Conservation (phyloP, 2,113 vertebrate genomes). For the Planiliza haematocheilus region DNA sequence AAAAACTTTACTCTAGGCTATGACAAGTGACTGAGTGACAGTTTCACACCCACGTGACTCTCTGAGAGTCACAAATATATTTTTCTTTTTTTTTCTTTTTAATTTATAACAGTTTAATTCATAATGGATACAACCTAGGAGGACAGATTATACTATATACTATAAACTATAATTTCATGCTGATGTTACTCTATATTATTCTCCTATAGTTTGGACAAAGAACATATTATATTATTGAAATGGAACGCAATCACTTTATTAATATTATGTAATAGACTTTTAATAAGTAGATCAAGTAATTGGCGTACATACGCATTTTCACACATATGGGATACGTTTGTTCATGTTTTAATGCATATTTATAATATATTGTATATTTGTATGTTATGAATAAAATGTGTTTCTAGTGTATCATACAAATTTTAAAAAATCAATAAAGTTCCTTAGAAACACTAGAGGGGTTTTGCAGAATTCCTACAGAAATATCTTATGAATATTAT, state of each 20-base stretch:
- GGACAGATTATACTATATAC: neutral
- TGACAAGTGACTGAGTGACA: neutral
- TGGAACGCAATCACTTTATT: neutral
- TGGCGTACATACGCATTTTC: neutral
- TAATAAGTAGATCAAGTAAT: neutral
- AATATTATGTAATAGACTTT: neutral
- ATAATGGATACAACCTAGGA: too few relatives aligned
- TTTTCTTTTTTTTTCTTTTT: neutral
- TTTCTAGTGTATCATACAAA: neutral
- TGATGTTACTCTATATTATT: neutral
- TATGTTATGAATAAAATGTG: neutral
- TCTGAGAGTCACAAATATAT: neutral
- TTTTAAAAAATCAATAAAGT: neutral
- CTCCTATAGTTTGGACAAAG: neutral
- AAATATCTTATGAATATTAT: neutral
- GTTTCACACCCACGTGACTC: conserved; percentile 5
- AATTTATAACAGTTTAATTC: neutral
- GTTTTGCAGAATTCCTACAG: neutral
- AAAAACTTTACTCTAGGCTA: conserved; percentile 7
- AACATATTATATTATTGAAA: neutral
- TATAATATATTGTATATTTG: neutral
- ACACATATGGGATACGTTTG: neutral
- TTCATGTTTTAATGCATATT: neutral
- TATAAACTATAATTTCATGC: neutral
- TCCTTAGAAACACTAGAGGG: neutral